Percentiles rank a stretch among this genome's conserved stretches.
phyloP scores from a whole-genome alignment of 2,888 invertebrate genomes.

The Drosophila prostipennis region DNA sequence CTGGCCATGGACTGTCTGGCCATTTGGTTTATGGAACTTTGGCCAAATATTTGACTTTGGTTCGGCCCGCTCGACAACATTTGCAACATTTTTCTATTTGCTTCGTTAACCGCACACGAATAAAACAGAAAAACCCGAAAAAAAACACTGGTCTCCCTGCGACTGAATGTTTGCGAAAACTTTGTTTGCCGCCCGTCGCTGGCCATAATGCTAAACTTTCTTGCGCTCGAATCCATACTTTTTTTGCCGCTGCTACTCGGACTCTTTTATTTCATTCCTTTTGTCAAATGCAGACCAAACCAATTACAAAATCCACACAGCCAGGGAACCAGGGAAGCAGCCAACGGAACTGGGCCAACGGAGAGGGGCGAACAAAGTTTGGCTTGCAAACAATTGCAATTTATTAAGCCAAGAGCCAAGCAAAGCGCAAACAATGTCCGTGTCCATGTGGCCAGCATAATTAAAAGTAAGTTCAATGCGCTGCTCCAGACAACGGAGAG shows the following conservation, averaged over 20 bases:
- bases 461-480: constrained; percentile 79
- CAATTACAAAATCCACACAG: constrained; percentile 74
- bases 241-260: constrained; percentile 5
- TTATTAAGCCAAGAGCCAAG: constrained; percentile 72
- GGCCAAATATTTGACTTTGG: constrained; percentile 54
- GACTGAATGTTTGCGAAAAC: constrained; percentile 66
- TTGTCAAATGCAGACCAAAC: constrained; percentile 77
- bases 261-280: constrained; percentile 42
- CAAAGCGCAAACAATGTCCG: constrained; percentile 64
- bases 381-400: constrained; percentile 77
- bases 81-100: constrained; percentile 64
- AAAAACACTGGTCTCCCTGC: constrained; percentile 51
- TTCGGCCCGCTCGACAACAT: constrained; percentile 31
- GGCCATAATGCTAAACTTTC: constrained; percentile 74
- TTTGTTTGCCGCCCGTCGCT: constrained; percentile 62
- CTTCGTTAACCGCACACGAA: constrained; percentile 73
- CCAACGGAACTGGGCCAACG: constrained; percentile 46
- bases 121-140: not conserved
- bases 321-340: constrained; percentile 9
- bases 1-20: constrained; percentile 46
- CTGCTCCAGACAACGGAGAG: constrained; percentile 43
- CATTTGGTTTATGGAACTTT: constrained; percentile 67
- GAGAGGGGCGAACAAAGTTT: constrained; percentile 58
- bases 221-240: constrained; percentile 31
- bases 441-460: constrained; percentile 71